Base-by-base conservation (phyloP, 2,888 invertebrate genomes). In the Coelopa pilipes region DNA sequence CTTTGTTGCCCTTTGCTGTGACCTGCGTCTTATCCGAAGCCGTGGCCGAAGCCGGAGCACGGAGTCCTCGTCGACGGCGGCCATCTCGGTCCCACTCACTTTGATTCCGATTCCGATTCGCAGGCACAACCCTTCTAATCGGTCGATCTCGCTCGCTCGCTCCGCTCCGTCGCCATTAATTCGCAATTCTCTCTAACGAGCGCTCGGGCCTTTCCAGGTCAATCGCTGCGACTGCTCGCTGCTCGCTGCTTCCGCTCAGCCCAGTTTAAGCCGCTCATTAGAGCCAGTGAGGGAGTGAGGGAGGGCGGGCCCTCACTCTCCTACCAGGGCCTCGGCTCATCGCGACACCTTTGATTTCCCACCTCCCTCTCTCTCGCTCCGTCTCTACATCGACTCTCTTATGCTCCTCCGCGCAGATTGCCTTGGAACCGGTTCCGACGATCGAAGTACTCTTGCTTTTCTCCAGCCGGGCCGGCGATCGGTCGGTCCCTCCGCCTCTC, bases 371-470 rank as follows among this genome's bases (percentile, higher is more conserved):
- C 47, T 65, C 46, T 65, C n/a, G 46, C 45, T 65, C 45, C n/a
- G 19, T 13, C 53, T 19, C 11, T 21, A 55, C 55, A 55, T 17
- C 19, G 55, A 19, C 7, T 34, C 34, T 34, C 2, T 34, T 7
- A 34, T 2, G 34, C 12, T 19, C 1, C 57, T 57, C 21, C 19
- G 12, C 19, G 11, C 5, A 59, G 12, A 21, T 57, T 19, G 17
- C 24, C 13, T 19, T 59, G 19, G 47, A 65, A 65, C 65, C 65
- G 65, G 65, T 47, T 65, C 46, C 46, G 15, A 65, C 13, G 65
- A n/a, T 45, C 46, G 46, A 45, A 65, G 65, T 65, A 65, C 65
- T 65, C 46, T 65, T 65, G 65, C 65, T 65, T 65, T 65, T 65
- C 17, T 63, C 46, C 4, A 34, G 34, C 34, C 34, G 34, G 7